Evolutionary conservation across 2,113 vertebrate genomes (phyloP), one percentile per base, ranked within the genome.

Genomic region (Anolis carolinensis): DNA sequence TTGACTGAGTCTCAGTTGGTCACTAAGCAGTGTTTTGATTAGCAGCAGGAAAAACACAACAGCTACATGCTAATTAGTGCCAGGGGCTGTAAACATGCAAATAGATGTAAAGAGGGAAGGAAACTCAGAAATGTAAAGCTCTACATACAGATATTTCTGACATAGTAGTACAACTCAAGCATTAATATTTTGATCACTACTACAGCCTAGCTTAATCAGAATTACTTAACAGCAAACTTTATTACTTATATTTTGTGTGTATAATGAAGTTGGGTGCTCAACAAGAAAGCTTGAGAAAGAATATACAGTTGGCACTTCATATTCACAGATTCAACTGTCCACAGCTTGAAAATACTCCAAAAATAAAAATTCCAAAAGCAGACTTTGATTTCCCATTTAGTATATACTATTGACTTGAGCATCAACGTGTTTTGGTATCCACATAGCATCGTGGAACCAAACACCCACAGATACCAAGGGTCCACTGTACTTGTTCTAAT

Each of bases 11-110:
- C 27, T 62, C 48, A 63, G 32, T 65, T 18, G n/a, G 36, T 32
- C 75, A 55, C 82, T 84, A 84, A 84, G 34, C 59, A 75, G 65
- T 32, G 20, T 63, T 75, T 75, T 13, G 55, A 84, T 65, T 32
- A 84, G 59, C 36, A 84, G 59, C 27, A 84, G 73, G 55, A 65
- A 84, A 84, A 16, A 10, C 71, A 50, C 18, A 63, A 18, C 36
- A 48, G 27, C 30, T 63, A 63, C 82, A 83, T 65, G 36, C 55
- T 84, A 75, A 84, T 75, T 39, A 75, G 72, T 83, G 71, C 9
- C 55, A 65, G 20, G 36, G 55, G 36, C 25, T 65, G 36, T 65
- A 75, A 48, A 44, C 5, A 75, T 75, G 59, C 36, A 44, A 83
- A 75, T 10, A 63, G 55, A 63, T 74, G 18, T 21, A 74, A 73